A percentile compares a stretch with the other conserved stretches of the same genome.
These are phyloP conservation scores for Philonicus albiceps DNA, from an alignment of 2,888 invertebrate genomes.

Conservation along the genomic window DNA sequence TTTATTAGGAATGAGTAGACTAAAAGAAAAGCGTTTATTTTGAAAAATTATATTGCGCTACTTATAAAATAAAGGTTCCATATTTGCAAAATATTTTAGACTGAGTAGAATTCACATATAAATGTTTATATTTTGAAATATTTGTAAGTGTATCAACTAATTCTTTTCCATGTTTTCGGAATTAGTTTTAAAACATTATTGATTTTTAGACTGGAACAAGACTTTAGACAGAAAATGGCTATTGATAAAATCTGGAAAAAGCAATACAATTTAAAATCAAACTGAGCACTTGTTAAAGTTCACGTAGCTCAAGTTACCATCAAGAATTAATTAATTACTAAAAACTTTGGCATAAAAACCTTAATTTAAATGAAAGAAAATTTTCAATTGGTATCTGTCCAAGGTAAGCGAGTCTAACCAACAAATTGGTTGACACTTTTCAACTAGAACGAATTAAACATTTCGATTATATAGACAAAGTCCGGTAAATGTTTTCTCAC, in stretches of 20 bases:
- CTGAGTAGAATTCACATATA: neutral
- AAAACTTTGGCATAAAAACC: neutral
- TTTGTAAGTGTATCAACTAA: neutral
- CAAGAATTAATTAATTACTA: neutral
- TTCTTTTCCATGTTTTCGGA: neutral
- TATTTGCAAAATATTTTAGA: too few relatives aligned
- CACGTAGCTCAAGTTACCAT: neutral
- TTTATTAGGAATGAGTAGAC: neutral
- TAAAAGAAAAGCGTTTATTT: too few relatives aligned
- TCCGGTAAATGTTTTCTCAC: neutral
- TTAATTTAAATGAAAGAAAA: neutral
- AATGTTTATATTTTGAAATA: neutral
- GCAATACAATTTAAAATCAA: neutral
- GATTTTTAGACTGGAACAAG: neutral
- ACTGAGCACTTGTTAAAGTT: neutral
- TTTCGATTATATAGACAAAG: neutral
- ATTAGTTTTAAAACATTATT: neutral
- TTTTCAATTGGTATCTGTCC: neutral
- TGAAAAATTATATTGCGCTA: too few relatives aligned
- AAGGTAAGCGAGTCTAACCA: neutral
- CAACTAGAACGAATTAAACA: neutral
- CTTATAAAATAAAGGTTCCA: too few relatives aligned
- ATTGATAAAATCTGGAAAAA: neutral
- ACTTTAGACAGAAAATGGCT: neutral
- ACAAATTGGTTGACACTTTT: neutral